Evolutionary conservation across 1,140 invertebrate genomes (phyloP), one percentile per base, ranked within the genome.

Genomic region (Euura saliciscinereae): DNA sequence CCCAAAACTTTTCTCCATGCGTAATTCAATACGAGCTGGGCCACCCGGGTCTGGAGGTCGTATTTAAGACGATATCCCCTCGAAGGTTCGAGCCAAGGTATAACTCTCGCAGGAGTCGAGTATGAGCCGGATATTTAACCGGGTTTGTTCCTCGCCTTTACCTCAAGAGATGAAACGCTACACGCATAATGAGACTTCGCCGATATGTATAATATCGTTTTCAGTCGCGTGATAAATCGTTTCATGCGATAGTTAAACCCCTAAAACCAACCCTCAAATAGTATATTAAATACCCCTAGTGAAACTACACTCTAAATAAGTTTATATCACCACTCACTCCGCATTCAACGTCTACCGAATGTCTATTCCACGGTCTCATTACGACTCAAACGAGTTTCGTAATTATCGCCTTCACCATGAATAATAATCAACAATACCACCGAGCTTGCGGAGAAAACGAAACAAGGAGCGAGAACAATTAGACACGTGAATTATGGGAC

Each of bases 1-100:
- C 79, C 74, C 71, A 67, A 80, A 82, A 83, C 78, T 83, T 83
- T 83, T 76, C 75, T 76, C 76, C 80, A 75, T 80, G 78, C 81
- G 80, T 79, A 82, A 83, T 82, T 82, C 79, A 77, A 79, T 82
- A 82, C 76, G 78, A 77, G 71, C 71, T 68, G 2, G n/a, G 46
- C 46, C 11, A n/a, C 46, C 7, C 7, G n/a, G 46, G 46, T 51
- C 46, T n/a, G 7, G 46, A 51, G 7, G 7, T 51, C 46, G 7
- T 51, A 51, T 51, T 51, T 51, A 51, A 51, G 46, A 51, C 7
- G 46, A 2, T 51, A 51, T 51, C 46, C 46, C 28, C 28, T 28
- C 28, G 28, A 28, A 28, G 28, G 28, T 28, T 28, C 28, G 28
- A 28, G 28, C 28, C 28, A 28, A 28, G 28, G 28, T 28, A 28